Percentiles rank a stretch among this genome's conserved stretches.
Conservation (phyloP, 2,888 invertebrate species). For the Orthosia cruda region DNA sequence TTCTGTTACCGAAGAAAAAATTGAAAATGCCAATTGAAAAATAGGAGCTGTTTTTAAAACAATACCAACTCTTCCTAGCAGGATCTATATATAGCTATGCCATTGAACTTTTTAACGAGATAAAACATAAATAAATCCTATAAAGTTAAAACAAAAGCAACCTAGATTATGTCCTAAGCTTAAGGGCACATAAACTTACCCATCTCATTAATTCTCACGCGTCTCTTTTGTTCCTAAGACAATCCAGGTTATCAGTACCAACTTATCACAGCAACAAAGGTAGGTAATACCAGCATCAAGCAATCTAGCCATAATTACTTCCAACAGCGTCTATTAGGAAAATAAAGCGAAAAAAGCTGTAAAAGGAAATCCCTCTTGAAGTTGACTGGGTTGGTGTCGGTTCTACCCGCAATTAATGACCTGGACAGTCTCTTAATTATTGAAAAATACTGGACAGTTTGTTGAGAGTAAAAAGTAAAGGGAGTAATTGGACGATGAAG, state of each 20-base stretch:
- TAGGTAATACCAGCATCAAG: not conserved
- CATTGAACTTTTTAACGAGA: not conserved
- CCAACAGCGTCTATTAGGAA: constrained; percentile 4
- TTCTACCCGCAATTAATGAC: constrained; percentile 40
- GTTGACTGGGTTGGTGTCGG: constrained; percentile 22
- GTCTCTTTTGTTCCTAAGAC: constrained; percentile 6
- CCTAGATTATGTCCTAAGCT: not conserved
- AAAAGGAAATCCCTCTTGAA: constrained; percentile 6
- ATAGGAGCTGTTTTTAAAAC: not conserved
- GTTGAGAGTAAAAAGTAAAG: not conserved
- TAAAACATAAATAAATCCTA: not conserved
- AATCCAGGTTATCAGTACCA: constrained; percentile 7
- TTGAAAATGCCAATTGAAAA: no score
- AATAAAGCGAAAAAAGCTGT: constrained; percentile 4
- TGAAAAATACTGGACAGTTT: not conserved
- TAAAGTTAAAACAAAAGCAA: not conserved
- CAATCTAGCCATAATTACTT: constrained; percentile 13
- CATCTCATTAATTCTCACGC: constrained; percentile 17
- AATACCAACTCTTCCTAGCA: not conserved
- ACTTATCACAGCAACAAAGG: constrained; percentile 25
- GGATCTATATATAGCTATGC: no score
- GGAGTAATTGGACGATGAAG: not conserved
- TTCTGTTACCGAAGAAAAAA: no score
- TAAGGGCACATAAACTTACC: not conserved
- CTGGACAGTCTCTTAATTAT: constrained; percentile 23